Conservation (phyloP, 1,140 invertebrate species). For the Drosophila kohkoa region DNA sequence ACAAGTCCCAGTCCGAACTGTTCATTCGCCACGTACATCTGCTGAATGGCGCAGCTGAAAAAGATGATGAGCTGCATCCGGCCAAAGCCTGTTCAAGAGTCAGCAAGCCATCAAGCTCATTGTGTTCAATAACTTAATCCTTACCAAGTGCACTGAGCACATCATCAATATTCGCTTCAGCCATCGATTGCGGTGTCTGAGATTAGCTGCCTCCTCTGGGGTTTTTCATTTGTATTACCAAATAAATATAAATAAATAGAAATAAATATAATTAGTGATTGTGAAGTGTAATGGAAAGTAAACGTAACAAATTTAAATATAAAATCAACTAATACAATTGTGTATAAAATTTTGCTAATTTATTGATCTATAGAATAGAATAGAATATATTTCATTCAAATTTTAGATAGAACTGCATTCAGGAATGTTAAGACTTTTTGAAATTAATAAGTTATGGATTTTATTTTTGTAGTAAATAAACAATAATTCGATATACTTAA, state of each 20-base stretch:
- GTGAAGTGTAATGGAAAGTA: background rate
- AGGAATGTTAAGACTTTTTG: too few species aligned
- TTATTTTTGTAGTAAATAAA: too few species aligned
- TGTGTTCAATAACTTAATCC: background rate
- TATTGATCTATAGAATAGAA: too few species aligned
- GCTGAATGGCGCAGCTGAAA: background rate
- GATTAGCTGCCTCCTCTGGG: background rate
- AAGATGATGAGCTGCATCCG: constrained; percentile 38
- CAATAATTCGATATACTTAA: too few species aligned
- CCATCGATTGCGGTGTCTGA: constrained; percentile 12
- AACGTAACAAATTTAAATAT: background rate
- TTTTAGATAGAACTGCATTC: too few species aligned
- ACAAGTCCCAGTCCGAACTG: constrained; percentile 48
- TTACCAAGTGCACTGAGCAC: constrained; percentile 41
- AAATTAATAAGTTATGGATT: too few species aligned
- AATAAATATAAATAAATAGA: too few species aligned
- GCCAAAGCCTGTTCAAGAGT: constrained; percentile 48
- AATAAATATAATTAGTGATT: too few species aligned
- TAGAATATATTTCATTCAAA: too few species aligned
- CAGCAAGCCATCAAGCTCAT: background rate
- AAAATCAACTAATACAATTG: too few species aligned
- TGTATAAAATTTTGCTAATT: too few species aligned
- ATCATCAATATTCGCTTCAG: constrained; percentile 25
- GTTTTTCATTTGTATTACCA: background rate
- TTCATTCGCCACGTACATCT: constrained; percentile 45